phyloP scores from a whole-genome alignment of 1,140 invertebrate species.

The Adelges cooleyi region DNA sequence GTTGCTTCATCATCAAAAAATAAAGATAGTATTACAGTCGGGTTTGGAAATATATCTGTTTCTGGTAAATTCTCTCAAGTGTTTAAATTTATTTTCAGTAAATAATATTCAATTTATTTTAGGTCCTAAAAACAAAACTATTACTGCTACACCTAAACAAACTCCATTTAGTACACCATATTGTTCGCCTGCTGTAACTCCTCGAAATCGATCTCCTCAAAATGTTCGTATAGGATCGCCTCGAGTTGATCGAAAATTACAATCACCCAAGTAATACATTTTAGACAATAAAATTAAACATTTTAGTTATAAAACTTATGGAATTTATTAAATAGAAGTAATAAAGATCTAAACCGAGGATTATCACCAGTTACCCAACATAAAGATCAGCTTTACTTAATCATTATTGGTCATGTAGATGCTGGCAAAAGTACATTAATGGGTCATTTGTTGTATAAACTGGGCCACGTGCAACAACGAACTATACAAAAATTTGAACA shows the following conservation, averaged over 20 bases:
- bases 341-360: neutral
- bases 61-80: neutral
- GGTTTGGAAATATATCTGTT: constrained; percentile 18
- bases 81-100: no score
- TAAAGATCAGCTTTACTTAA: constrained; percentile 83
- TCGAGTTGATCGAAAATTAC: constrained; percentile 33
- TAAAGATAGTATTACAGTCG: constrained; percentile 19
- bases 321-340: neutral
- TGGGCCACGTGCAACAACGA: constrained; percentile 82
- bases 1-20: constrained; percentile 25
- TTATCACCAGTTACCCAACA: constrained; percentile 52
- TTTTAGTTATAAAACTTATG: neutral
- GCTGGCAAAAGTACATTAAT: constrained; percentile 97
- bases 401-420: constrained; percentile 98
- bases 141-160: constrained; percentile 15
- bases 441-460: constrained; percentile 81
- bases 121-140: constrained; percentile 21
- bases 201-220: constrained; percentile 17
- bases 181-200: constrained; percentile 8
- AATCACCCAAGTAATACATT: constrained; percentile 1
- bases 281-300: neutral
- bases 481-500: constrained; percentile 96
- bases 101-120: neutral
- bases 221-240: constrained; percentile 10
- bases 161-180: constrained; percentile 22